These are phyloP conservation scores for Macrosoma leucophasiata DNA, from an alignment of 2,888 invertebrate species.

Conservation along the genomic window DNA sequence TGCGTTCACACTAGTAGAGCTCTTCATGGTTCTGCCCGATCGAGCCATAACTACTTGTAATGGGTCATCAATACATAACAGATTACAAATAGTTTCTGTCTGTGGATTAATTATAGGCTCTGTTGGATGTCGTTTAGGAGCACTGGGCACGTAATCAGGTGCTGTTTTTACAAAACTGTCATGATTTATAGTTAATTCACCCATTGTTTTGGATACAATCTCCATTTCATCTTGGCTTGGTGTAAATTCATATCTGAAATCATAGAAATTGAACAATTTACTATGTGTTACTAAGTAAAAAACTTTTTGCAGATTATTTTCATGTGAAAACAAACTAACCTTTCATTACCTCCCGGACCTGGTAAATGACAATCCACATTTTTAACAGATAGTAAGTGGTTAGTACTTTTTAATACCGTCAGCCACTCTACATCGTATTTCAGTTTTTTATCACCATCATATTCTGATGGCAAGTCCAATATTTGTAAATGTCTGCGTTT, in stretches of 20 bases:
- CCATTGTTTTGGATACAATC: conserved; percentile 78
- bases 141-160: conserved; percentile 70
- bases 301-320: no score
- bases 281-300: neutral
- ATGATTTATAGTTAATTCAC: conserved; percentile 79
- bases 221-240: conserved; percentile 85
- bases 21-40: conserved; percentile 57
- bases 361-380: conserved; percentile 86
- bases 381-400: conserved; percentile 88
- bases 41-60: conserved; percentile 77
- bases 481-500: conserved; percentile 92
- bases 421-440: conserved; percentile 97
- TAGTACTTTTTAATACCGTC: conserved; percentile 88
- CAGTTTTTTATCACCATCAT: conserved; percentile 71
- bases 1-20: conserved; percentile 13
- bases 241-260: conserved; percentile 81
- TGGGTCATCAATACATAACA: conserved; percentile 88
- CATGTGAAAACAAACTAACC: conserved; percentile 62
- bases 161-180: conserved; percentile 87
- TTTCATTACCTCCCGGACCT: conserved; percentile 81
- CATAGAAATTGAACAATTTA: conserved; percentile 12
- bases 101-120: conserved; percentile 80
- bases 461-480: conserved; percentile 77
- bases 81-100: conserved; percentile 80
- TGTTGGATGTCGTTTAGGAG: conserved; percentile 52